Evolutionary conservation across 2,888 invertebrate species (phyloP).

Genomic region (Clusia tigrina): DNA sequence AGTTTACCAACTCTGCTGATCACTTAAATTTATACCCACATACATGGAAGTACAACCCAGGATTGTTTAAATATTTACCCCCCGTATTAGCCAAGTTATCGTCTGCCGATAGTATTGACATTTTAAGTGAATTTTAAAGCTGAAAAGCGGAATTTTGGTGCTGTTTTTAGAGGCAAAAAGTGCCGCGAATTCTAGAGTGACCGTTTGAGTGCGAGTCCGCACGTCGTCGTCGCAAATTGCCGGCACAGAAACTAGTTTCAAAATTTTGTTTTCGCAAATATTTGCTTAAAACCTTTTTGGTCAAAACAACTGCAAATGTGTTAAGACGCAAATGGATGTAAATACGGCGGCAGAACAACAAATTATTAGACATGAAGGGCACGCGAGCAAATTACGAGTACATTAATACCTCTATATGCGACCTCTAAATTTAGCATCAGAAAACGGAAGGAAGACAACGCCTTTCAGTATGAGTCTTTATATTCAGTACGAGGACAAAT

Average conservation of each 20-base stretch:
- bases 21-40: no score
- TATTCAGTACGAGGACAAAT: neutral
- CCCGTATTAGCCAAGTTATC: neutral
- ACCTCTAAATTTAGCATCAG: neutral
- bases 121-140: neutral
- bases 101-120: conserved; percentile 6
- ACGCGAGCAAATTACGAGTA: no score
- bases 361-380: no score
- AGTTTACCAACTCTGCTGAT: no score
- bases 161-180: neutral
- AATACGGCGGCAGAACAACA: no score
- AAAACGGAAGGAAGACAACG: no score
- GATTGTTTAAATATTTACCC: neutral
- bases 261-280: neutral
- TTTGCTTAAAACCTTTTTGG: neutral
- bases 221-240: neutral
- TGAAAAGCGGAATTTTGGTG: conserved; percentile 2
- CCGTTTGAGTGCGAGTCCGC: neutral
- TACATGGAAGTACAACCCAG: no score
- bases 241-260: neutral
- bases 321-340: no score
- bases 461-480: neutral
- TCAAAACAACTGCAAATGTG: no score
- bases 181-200: neutral
- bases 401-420: neutral